These are phyloP conservation scores for Caenorhabditis briggsae DNA, from an alignment of 1,140 invertebrate species.

Conservation along the genomic window DNA sequence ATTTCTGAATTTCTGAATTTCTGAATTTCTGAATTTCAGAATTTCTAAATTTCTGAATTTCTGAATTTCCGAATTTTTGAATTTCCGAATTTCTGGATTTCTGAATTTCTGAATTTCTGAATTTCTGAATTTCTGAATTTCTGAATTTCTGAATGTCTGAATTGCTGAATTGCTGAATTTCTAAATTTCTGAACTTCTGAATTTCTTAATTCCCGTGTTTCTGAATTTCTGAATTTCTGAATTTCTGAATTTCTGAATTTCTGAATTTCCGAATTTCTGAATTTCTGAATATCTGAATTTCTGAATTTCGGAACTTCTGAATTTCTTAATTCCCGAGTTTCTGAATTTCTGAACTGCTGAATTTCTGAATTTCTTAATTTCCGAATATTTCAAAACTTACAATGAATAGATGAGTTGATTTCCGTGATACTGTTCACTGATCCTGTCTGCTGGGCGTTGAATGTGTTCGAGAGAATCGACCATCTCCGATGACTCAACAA, in stretches of 20 bases:
- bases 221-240: not conserved
- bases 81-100: not conserved
- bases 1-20: too few relatives aligned
- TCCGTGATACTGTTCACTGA: conserved; percentile 77
- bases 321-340: not conserved
- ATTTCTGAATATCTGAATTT: not conserved
- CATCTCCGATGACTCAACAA: conserved; percentile 78
- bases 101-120: not conserved
- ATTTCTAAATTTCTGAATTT: not conserved
- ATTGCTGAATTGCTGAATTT: not conserved
- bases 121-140: not conserved
- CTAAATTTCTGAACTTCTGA: not conserved
- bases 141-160: not conserved
- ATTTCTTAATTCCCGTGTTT: too few relatives aligned
- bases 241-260: conserved; percentile 44
- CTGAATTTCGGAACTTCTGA: not conserved
- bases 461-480: conserved; percentile 78
- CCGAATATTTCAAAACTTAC: conserved; percentile 59
- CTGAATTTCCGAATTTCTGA: not conserved
- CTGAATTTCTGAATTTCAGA: too few relatives aligned
- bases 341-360: not conserved
- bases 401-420: conserved; percentile 67
- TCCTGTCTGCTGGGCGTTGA: conserved; percentile 72
- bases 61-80: conserved; percentile 23
- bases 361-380: not conserved